Evolutionary conservation across 2,113 vertebrate genomes (phyloP).

Genomic region (Chelonoidis abingdonii): DNA sequence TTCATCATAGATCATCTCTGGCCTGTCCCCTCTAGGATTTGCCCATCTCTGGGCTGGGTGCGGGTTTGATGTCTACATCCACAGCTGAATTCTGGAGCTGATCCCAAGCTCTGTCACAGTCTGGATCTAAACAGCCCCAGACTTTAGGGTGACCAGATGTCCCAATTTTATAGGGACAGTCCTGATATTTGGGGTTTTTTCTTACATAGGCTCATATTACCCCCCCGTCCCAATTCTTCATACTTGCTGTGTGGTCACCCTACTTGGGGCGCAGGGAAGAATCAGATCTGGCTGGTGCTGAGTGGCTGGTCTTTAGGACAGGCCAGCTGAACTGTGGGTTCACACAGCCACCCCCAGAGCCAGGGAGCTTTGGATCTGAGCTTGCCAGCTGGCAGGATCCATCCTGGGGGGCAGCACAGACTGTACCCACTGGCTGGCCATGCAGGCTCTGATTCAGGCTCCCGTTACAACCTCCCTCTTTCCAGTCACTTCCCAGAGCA

Average conservation of each 20-base stretch:
- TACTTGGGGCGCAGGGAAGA: too few species aligned
- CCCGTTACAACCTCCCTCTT: background rate
- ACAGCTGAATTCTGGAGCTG: background rate
- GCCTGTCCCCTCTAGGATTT: background rate
- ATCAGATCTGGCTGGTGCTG: background rate
- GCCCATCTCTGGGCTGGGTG: background rate
- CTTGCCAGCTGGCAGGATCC: background rate
- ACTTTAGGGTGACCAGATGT: too few species aligned
- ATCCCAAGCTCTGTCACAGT: background rate
- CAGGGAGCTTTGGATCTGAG: background rate
- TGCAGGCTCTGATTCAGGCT: background rate
- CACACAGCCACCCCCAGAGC: background rate
- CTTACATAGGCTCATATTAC: too few species aligned
- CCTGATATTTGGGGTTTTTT: too few species aligned
- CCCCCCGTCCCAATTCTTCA: too few species aligned
- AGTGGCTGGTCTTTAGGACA: background rate
- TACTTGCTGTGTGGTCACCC: too few species aligned
- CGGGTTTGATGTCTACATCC: background rate
- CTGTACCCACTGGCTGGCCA: accelerated
- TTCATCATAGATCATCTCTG: background rate
- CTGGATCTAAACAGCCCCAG: too few species aligned
- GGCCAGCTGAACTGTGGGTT: background rate
- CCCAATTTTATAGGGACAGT: too few species aligned
- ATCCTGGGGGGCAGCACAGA: background rate
- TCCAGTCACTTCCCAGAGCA: background rate